Evolutionary conservation across 2,888 invertebrate species (phyloP).

Genomic region (Stramonita haemastoma): DNA sequence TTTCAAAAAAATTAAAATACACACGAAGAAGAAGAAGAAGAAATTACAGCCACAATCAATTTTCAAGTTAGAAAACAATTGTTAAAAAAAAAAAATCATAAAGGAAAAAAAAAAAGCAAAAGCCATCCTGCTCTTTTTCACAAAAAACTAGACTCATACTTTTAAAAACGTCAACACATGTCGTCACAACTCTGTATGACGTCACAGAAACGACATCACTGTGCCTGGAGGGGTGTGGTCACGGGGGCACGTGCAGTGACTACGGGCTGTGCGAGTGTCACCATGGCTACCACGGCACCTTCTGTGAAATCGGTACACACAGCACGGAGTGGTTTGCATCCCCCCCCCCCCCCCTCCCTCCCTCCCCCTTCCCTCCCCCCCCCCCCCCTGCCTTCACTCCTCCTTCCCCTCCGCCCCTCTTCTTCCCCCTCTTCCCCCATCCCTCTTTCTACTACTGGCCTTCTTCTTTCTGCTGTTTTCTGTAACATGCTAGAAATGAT

Average conservation of each 20-base stretch:
- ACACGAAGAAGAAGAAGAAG: too few relatives aligned
- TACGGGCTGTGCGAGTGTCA: conserved; percentile 93
- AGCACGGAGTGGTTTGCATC: neutral
- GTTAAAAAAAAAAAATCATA: neutral
- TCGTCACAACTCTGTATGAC: too few relatives aligned
- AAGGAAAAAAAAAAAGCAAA: neutral
- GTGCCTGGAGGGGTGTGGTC: conserved; percentile 93
- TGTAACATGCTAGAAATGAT: neutral
- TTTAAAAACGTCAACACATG: too few relatives aligned
- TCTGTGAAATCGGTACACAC: conserved; percentile 88
- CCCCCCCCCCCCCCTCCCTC: neutral
- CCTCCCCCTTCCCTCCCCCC: too few relatives aligned
- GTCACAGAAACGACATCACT: conserved; percentile 82
- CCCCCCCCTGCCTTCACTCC: neutral
- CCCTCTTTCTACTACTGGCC: neutral
- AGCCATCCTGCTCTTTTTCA: too few relatives aligned
- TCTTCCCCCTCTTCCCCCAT: neutral
- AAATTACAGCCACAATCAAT: too few relatives aligned
- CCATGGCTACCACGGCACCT: conserved; percentile 89
- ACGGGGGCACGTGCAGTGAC: conserved; percentile 92
- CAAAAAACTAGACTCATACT: too few relatives aligned
- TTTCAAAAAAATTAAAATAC: too few relatives aligned
- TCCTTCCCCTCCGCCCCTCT: neutral
- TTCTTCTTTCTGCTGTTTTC: neutral
- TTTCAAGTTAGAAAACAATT: too few relatives aligned